Percentiles rank a stretch among this genome's conserved stretches.
These are phyloP conservation scores for Galerucella pusilla DNA, from an alignment of 2,888 invertebrate species.

Conservation along the genomic window DNA sequence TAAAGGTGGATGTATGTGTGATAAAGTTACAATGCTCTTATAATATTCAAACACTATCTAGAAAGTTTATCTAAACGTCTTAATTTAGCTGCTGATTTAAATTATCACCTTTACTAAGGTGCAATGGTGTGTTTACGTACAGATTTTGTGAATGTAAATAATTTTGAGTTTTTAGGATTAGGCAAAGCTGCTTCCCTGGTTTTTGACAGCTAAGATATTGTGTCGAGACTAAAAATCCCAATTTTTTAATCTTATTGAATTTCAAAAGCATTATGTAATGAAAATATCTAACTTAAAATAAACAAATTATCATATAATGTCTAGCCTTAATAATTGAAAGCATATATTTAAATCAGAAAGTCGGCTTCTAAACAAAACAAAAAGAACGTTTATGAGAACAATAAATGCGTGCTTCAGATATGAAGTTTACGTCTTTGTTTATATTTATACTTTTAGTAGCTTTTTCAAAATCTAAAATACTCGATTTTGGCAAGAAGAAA, in stretches of 20 bases:
- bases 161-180: no score
- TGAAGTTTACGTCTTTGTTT: background rate
- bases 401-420: background rate
- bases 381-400: background rate
- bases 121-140: no score
- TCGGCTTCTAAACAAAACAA: background rate
- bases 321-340: background rate
- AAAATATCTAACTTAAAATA: background rate
- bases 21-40: no score
- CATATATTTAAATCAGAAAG: background rate
- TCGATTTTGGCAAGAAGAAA: background rate
- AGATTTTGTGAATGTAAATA: no score
- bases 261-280: background rate
- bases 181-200: no score
- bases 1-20: no score
- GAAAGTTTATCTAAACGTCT: no score
- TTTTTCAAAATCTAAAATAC: background rate
- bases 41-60: no score
- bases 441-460: background rate
- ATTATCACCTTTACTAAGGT: no score
- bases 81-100: no score
- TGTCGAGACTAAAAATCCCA: no score
- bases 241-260: background rate
- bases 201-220: no score
- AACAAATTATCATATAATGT: background rate